Evolutionary conservation across 2,888 invertebrate genomes (phyloP), one percentile per base, ranked within the genome.

Genomic region (Drosophila fulvimacula): DNA sequence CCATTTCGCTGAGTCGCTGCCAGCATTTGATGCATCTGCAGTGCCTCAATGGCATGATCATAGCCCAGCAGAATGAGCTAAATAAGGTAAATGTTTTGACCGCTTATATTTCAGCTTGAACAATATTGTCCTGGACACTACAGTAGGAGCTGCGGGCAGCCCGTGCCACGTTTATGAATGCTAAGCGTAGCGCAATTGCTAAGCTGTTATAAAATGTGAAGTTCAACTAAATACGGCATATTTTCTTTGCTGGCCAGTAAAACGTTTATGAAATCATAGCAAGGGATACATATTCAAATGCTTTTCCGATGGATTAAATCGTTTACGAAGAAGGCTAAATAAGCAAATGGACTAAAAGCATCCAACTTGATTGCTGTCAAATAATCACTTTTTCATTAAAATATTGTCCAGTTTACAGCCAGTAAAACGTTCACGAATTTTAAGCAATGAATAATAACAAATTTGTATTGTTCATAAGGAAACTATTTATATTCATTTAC

Each of bases 1-100:
- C 95, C 17, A 94, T 95, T 53, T 94, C 95, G 74, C 93, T 96
- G 64, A 95, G 94, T 79, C 95, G 95, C 71, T 97, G 97, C 92
- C 94, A 94, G 74, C 97, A 97, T 93, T 94, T 95, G 91, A 94
- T 97, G 92, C 97, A 97, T 92, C 94, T 96, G 82, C 95, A 95
- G 82, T 97, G 97, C 90, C 93, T 97, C 44, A 95, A 95, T 89
- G 95, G 95, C 49, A 95, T 96, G 93, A 94, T 96, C 61, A 95
- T 95, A 52, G 94, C 94, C 27, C 94, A 95, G 78, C 94, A 94
- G 84, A 93, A 93, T 61, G 91, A 91, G 38, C 83, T 92, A 4
- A 93, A 92, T 63, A 93, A 92, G 91, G 93, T 93, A 36, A 48
- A 30, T 21, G 11, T 13, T 32, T 30, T 11, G 10, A 17, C 17